Conservation (phyloP, 2,888 invertebrate genomes). For the Limulus polyphemus region DNA sequence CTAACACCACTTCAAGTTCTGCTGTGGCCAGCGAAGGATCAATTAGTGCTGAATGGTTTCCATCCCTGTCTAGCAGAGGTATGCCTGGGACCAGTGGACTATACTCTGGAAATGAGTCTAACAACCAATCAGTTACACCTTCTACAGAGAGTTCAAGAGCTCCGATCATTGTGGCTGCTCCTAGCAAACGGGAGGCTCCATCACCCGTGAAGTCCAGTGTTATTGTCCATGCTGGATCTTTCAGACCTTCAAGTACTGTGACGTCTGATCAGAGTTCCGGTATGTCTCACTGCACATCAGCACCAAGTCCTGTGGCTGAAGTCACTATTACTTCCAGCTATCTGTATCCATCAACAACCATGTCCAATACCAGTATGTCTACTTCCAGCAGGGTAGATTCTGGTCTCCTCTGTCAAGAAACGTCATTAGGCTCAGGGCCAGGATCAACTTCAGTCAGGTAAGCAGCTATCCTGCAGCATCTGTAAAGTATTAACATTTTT, state of each 20-base stretch:
- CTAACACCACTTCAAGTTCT: too few relatives aligned
- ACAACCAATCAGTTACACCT: slow-evolving; percentile 16
- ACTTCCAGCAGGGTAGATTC: too few relatives aligned
- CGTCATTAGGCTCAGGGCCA: too few relatives aligned
- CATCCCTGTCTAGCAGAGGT: too few relatives aligned
- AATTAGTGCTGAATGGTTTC: too few relatives aligned
- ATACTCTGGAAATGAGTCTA: slow-evolving; percentile 1
- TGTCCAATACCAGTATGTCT: too few relatives aligned
- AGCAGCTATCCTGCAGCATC: too few relatives aligned
- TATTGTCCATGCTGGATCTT: slow-evolving; percentile 53
- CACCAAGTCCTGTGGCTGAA: slow-evolving; percentile 22
- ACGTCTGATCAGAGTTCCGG: slow-evolving; percentile 1
- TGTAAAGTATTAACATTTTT: too few relatives aligned
- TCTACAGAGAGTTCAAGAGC: slow-evolving; percentile 39
- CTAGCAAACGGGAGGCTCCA: slow-evolving; percentile 24
- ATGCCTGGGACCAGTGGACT: too few relatives aligned
- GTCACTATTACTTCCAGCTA: slow-evolving; percentile 20
- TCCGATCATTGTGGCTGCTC: slow-evolving; percentile 52
- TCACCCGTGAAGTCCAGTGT: slow-evolving; percentile 54
- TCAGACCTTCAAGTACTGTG: slow-evolving; percentile 5
- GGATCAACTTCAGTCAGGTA: too few relatives aligned
- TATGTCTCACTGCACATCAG: slow-evolving; percentile 13
- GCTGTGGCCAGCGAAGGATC: too few relatives aligned
- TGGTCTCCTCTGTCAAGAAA: too few relatives aligned
- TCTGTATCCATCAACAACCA: not conserved